A percentile compares a stretch with the other conserved stretches of the same genome.
phyloP scores from a whole-genome alignment of 2,797 vertebrate species.

The Xiphophorus birchmanni region DNA sequence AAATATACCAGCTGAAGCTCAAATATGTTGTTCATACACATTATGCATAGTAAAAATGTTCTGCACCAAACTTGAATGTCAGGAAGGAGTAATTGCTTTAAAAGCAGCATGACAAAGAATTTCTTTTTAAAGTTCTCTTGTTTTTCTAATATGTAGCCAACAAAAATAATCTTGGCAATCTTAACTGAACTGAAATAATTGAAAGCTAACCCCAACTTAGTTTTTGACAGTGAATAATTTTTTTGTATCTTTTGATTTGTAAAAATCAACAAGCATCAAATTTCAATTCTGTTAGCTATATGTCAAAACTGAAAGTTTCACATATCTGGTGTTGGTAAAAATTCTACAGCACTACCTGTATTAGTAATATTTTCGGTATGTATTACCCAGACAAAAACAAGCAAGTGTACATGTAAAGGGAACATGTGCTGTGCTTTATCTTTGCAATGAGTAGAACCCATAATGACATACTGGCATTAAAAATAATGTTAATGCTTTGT shows the following conservation, averaged over 20 bases:
- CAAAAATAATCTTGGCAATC: background rate
- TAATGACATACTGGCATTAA: background rate
- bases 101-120: background rate
- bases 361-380: background rate
- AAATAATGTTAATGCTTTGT: background rate
- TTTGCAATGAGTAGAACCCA: background rate
- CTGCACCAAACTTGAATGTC: background rate
- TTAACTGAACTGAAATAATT: background rate
- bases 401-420: background rate
- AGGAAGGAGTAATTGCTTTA: background rate
- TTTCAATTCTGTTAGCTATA: background rate
- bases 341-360: background rate
- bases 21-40: background rate
- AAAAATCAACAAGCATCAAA: background rate
- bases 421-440: background rate
- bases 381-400: background rate
- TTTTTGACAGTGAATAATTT: background rate
- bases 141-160: background rate
- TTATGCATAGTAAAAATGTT: background rate
- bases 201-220: background rate
- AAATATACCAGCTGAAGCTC: background rate
- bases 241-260: background rate
- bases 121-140: background rate
- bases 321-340: background rate
- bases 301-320: background rate